phyloP scores from a whole-genome alignment of 2,113 vertebrate species.

The Colistium nudipinnis region DNA sequence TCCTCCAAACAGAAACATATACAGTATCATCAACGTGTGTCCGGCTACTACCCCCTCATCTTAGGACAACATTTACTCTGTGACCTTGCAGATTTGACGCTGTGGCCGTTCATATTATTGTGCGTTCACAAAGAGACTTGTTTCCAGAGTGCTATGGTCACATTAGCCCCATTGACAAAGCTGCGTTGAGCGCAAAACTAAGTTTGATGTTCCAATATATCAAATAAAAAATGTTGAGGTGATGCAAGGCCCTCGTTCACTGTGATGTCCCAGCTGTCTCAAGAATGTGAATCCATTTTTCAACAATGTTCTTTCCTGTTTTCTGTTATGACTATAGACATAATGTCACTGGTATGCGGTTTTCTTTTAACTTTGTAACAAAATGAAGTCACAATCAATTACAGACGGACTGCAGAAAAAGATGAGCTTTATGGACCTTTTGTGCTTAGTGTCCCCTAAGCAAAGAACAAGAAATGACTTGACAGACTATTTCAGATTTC shows the following conservation, averaged over 20 bases:
- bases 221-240: neutral
- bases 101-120: slow-evolving; percentile 36
- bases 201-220: neutral
- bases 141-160: neutral
- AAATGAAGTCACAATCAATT: slow-evolving; percentile 39
- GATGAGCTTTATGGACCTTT: too few species aligned
- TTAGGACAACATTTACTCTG: slow-evolving; percentile 37
- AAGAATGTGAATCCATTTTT: slow-evolving; percentile 15
- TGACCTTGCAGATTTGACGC: slow-evolving; percentile 22
- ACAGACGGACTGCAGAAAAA: neutral
- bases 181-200: neutral
- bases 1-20: slow-evolving; percentile 34
- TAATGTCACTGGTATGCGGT: neutral
- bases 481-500: neutral
- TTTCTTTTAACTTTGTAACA: slow-evolving; percentile 7
- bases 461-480: slow-evolving; percentile 1
- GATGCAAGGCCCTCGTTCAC: neutral
- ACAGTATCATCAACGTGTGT: slow-evolving; percentile 28
- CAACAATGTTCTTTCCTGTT: slow-evolving; percentile 7
- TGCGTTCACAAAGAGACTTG: slow-evolving; percentile 10
- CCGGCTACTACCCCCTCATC: slow-evolving; percentile 1
- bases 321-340: neutral
- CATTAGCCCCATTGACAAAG: neutral
- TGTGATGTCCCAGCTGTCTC: slow-evolving; percentile 2
- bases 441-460: neutral